Percentiles rank a stretch among this genome's conserved stretches.
Conservation (phyloP, 2,113 vertebrate species). For the Anguilla rostrata region DNA sequence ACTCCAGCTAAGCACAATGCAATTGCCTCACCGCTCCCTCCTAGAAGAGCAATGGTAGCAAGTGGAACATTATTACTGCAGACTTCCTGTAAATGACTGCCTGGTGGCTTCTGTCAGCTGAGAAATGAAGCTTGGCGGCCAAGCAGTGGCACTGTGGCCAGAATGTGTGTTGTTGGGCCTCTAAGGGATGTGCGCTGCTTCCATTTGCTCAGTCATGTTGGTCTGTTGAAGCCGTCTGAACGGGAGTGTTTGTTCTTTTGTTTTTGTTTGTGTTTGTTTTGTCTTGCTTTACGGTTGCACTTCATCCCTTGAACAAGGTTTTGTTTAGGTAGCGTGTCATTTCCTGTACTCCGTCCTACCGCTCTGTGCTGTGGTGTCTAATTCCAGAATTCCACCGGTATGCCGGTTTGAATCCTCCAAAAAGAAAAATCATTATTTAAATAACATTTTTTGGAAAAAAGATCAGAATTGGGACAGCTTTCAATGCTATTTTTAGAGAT, state of each 20-base stretch:
- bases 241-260: neutral
- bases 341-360: neutral
- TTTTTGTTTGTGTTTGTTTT: neutral
- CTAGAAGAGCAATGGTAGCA: neutral
- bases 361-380: neutral
- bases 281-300: neutral
- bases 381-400: neutral
- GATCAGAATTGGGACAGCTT: neutral
- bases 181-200: neutral
- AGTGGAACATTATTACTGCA: neutral
- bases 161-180: neutral
- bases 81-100: constrained; percentile 6
- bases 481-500: neutral
- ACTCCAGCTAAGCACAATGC: neutral
- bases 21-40: neutral
- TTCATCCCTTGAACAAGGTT: neutral
- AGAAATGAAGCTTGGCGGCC: constrained; percentile 4
- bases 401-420: neutral
- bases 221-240: neutral
- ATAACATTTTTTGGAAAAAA: neutral
- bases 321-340: neutral
- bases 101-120: neutral
- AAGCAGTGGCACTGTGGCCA: neutral
- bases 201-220: neutral
- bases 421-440: neutral